Base-by-base conservation (phyloP, 2,113 vertebrate genomes). In the Kryptolebias marmoratus region DNA sequence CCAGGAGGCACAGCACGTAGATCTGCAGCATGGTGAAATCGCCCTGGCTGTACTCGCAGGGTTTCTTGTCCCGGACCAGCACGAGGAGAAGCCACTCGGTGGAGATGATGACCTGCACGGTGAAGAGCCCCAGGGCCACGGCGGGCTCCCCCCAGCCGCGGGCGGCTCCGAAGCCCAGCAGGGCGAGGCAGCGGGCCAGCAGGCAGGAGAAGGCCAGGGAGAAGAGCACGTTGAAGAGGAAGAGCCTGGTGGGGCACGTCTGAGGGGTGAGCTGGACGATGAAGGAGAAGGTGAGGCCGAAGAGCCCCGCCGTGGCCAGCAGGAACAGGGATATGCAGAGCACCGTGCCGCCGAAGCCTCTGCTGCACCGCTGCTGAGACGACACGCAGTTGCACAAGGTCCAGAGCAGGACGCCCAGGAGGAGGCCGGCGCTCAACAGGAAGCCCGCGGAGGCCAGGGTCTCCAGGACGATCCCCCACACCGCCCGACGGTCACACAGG, bases 21-120 rank as follows among this genome's bases (percentile, higher is more conserved):
- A 96, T 95, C 75, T 96, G 94, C 73, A 98, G 86, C 94, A 98
- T 92, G 83, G 92, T 92, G 0, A 98, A 98, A 65, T 98, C 96
- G 3, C 81, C 83, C 2, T 93, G 95, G 65, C 77, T 88, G 89
- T 91, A 93, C 31, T 55, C 13, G 55, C 94, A 94, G 0, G 71
- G 62, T 1, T 67, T 79, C 8, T 56, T 0, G 1, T 69, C 91
- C 53, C 87, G 88, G 36, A 92, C 91, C 68, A 96, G 68, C 77
- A 89, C 87, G 1, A 96, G 78, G 48, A 96, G 87, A 45, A 97
- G 63, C 75, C 95, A 98, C 66, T 97, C 90, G 0, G 92, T 72
- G 0, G 82, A 94, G 11, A 99, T 95, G 67, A 99, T 86, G 1
- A 94, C 93, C 91, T 99, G 97, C 8, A 98, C 95, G 1, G 88